These are phyloP conservation scores for Tragelaphus buxtoni DNA, from an alignment of 2,113 vertebrate genomes.

Conservation along the genomic window DNA sequence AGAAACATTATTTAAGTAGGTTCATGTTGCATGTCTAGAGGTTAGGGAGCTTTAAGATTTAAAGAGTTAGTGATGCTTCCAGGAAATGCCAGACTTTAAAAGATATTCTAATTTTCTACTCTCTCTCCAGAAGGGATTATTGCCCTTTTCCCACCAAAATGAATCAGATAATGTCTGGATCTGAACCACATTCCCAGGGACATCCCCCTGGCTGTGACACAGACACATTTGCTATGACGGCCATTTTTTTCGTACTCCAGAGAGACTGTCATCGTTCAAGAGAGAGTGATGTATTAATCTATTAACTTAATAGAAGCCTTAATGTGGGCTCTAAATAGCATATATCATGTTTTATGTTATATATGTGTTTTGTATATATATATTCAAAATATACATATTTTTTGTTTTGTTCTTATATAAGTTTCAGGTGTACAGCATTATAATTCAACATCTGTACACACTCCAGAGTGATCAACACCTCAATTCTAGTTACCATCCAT, in stretches of 20 bases:
- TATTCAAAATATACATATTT: neutral
- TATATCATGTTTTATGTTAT: neutral
- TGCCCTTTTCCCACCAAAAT: neutral
- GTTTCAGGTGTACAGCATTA: neutral
- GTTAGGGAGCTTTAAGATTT: neutral
- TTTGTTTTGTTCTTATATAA: neutral
- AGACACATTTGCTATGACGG: neutral
- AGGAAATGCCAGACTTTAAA: neutral
- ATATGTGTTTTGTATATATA: neutral
- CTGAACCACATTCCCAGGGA: neutral
- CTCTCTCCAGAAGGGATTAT: slow-evolving; percentile 6
- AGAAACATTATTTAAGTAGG: neutral
- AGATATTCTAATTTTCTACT: neutral
- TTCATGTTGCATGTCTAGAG: slow-evolving; percentile 7
- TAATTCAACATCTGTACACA: neutral
- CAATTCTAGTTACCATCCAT: neutral
- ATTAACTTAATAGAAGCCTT: neutral
- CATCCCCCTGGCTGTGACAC: neutral
- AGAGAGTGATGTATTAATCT: neutral
- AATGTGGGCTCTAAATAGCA: neutral
- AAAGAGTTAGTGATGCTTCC: slow-evolving; percentile 4
- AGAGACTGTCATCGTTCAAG: neutral
- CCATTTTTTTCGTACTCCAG: neutral
- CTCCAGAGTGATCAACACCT: neutral
- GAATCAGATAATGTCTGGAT: neutral